Conservation (phyloP, 2,888 invertebrate species). For the Liopterus haemorrhoidalis region DNA sequence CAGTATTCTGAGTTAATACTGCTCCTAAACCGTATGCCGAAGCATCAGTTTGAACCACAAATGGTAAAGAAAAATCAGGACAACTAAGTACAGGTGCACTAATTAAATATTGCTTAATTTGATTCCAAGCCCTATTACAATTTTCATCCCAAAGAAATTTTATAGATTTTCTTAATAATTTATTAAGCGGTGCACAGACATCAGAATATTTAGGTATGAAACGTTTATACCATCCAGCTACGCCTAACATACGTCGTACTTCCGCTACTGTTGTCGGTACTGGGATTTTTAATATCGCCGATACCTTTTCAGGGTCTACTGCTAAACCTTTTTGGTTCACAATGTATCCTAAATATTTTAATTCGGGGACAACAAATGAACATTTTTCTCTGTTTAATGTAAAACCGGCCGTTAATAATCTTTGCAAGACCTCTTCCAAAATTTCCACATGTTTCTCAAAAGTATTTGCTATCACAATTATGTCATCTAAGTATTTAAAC, state of each 20-base stretch:
- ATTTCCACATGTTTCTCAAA: background rate
- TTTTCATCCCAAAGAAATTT: too few species aligned
- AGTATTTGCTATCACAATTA: too few species aligned
- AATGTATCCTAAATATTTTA: too few species aligned
- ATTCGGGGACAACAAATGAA: too few species aligned
- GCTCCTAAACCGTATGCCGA: constrained; percentile 16
- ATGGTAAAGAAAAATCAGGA: constrained; percentile 14
- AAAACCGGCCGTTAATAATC: background rate
- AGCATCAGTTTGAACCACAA: constrained; percentile 20
- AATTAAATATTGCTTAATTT: constrained; percentile 8
- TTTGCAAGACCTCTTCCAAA: background rate
- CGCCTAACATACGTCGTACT: too few species aligned
- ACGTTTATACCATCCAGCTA: too few species aligned
- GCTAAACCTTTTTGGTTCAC: too few species aligned
- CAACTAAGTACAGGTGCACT: constrained; percentile 17
- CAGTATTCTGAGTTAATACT: constrained; percentile 12
- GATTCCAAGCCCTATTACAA: constrained; percentile 1
- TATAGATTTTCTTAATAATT: background rate
- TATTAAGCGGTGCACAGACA: background rate
- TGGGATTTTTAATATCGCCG: too few species aligned
- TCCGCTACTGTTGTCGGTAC: too few species aligned
- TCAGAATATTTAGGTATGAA: background rate
- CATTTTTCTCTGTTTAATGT: background rate
- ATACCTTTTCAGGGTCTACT: too few species aligned
- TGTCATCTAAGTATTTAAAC: constrained; percentile 34